Conservation (phyloP, 2,888 invertebrate genomes). For the Portevinia maculata region DNA sequence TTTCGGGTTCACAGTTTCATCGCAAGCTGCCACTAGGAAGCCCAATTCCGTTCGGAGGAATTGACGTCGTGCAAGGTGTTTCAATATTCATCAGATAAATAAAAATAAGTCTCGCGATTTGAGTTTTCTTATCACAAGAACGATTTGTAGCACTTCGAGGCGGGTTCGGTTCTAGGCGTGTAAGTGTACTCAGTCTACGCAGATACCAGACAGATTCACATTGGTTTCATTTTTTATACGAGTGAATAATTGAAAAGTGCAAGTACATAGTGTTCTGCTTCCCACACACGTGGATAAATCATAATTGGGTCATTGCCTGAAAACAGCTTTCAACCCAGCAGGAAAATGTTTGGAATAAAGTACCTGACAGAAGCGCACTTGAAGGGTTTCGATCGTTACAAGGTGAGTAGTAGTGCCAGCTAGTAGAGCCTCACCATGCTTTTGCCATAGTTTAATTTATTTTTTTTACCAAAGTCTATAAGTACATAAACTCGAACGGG, state of each 20-base stretch:
- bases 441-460: constrained; percentile 14
- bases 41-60: constrained; percentile 21
- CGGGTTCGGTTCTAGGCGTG: background rate
- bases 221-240: constrained; percentile 4
- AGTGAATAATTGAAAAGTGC: constrained; percentile 48
- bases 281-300: constrained; percentile 29
- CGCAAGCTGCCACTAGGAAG: background rate
- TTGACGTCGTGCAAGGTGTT: background rate
- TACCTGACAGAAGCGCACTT: constrained; percentile 82
- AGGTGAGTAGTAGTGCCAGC: too few relatives aligned
- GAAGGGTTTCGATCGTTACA: constrained; percentile 83
- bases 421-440: constrained; percentile 5
- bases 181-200: constrained; percentile 4
- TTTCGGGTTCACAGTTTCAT: constrained; percentile 22
- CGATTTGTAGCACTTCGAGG: background rate
- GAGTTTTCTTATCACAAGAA: constrained; percentile 16
- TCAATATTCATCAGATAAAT: constrained; percentile 43
- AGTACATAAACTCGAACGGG: too few relatives aligned
- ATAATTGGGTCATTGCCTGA: constrained; percentile 47
- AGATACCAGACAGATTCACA: constrained; percentile 19
- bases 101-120: constrained; percentile 27
- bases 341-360: constrained; percentile 80
- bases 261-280: constrained; percentile 62
- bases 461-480: constrained; percentile 25
- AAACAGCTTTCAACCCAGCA: constrained; percentile 12